Evolutionary conservation across 2,888 invertebrate species (phyloP).

Genomic region (Leptarthrus brevirostris): DNA sequence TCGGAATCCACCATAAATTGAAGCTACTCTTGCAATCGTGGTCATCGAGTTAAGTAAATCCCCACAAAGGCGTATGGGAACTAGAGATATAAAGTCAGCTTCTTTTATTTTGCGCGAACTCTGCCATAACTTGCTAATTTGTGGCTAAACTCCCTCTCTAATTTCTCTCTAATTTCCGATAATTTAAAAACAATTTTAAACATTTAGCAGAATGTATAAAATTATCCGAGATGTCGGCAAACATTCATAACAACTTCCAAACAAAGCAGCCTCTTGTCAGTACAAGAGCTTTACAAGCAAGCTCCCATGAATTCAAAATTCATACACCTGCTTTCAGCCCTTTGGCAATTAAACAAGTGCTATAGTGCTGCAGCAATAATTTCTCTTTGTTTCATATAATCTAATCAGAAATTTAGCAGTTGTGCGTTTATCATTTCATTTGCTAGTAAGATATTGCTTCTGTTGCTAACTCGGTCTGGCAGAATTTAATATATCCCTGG

Average conservation of each 20-base stretch:
- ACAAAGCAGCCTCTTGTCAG: not conserved
- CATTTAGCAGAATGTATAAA: no score
- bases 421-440: conserved; percentile 44
- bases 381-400: conserved; percentile 20
- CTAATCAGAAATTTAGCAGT: conserved; percentile 42
- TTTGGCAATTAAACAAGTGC: conserved; percentile 23
- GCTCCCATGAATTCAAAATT: conserved; percentile 1
- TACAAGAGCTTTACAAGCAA: not conserved
- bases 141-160: no score
- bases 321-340: not conserved
- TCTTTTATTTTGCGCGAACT: no score
- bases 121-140: no score
- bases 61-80: no score
- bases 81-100: no score
- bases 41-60: no score
- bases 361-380: conserved; percentile 12
- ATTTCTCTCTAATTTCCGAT: no score
- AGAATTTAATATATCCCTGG: conserved; percentile 41
- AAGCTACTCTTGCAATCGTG: no score
- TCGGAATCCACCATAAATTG: no score
- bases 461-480: conserved; percentile 23
- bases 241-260: not conserved
- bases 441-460: conserved; percentile 28
- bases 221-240: not conserved
- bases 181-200: no score